Conservation (phyloP, 1,140 invertebrate species). For the Lepidostoma basale region DNA sequence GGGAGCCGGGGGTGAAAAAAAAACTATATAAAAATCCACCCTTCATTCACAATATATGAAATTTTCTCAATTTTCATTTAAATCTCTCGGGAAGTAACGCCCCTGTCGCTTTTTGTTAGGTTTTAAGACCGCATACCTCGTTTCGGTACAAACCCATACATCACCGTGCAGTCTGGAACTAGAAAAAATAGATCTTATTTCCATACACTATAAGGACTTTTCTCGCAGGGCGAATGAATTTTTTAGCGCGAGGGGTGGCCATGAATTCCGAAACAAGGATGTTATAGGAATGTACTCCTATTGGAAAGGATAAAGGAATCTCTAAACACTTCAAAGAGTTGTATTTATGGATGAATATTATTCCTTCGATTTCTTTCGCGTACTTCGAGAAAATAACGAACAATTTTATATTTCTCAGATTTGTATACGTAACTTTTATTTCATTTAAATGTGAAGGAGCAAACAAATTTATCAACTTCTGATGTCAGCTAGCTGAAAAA, state of each 20-base stretch:
- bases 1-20: slow-evolving; percentile 28
- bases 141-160: slow-evolving; percentile 22
- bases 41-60: slow-evolving; percentile 47
- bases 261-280: slow-evolving; percentile 32
- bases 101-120: slow-evolving; percentile 47
- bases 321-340: no score
- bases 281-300: no score
- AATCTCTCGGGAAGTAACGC: slow-evolving; percentile 45
- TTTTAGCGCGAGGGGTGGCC: slow-evolving; percentile 12
- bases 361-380: no score
- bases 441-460: no score
- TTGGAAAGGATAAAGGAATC: no score
- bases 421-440: no score
- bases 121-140: slow-evolving; percentile 43
- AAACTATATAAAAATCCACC: slow-evolving; percentile 43
- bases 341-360: no score
- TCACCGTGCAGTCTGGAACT: not conserved
- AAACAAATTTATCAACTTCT: no score
- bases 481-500: no score
- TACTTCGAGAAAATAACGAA: no score
- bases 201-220: not conserved
- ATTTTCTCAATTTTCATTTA: slow-evolving; percentile 48
- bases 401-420: no score
- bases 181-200: not conserved
- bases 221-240: not conserved